Base-by-base conservation (phyloP, 2,888 invertebrate genomes). In the Parthenolecanium corni region DNA sequence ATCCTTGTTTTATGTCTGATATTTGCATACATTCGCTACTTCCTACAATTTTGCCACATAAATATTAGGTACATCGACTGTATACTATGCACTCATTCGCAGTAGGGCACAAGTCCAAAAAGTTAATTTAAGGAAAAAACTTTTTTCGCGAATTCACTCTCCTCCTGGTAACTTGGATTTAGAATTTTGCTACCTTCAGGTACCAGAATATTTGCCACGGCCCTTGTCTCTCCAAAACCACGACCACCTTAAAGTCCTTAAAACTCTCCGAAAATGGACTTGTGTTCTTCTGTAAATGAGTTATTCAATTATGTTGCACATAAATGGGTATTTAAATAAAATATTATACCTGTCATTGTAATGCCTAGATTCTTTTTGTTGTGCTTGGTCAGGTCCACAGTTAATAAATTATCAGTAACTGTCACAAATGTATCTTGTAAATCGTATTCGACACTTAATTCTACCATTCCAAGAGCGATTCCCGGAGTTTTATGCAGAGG, bases 341-440 rank as follows among this genome's bases (percentile, higher is more conserved):
- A 9, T 31, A 31, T 31, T 31, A 71, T 75, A 81, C 88, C 85
- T 72, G 86, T 89, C 6, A 94, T 86, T n/a, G 90, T 92, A 42
- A 95, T 83, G 2, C 95, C 95, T 14, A 95, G 77, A 3, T 90
- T 90, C 24, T 82, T 83, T 1, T 74, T 83, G 68, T 85, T 84
- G 66, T 74, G 73, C 68, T 76, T 77, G 3, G 89, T 85, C 56
- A 95, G 77, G 73, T 91, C 89, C 0, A 96, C 92, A 66, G 86
- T 88, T 71, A 93, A 94, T 9, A 47, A 25, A 31, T 63, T 53
- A 0, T 91, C 85, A 0, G 93, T 93, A 69, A 89, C 88, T 4
- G 89, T 85, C 67, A 92, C 88, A 49, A 93, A 90, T 0, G 90
- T 83, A 68, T 93, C 92, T 11, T 90, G 87, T 73, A 93, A 89